Evolutionary conservation across 2,113 vertebrate species (phyloP), one percentile per base, ranked within the genome.

Genomic region (Neofelis nebulosa): DNA sequence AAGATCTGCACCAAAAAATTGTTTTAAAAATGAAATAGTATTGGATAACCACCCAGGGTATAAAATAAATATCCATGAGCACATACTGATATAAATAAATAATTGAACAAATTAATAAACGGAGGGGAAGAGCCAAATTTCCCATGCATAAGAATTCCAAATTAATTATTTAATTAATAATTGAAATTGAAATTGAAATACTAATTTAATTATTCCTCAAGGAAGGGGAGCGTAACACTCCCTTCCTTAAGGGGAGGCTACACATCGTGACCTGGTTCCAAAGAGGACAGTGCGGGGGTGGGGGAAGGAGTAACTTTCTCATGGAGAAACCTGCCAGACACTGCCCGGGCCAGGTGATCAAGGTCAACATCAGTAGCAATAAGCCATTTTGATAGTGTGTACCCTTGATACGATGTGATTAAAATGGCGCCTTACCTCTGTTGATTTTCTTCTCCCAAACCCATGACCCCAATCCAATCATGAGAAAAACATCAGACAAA

Each of bases 141-240:
- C 31, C 21, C n/a, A 87, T 5, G 25, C 4, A 61, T 61, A 69
- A 91, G 27, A 78, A 68, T 69, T 87, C 4, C 6, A 45, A 57
- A 68, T 29, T 31, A 41, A 73, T 63, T 45, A 45, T 45, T 45
- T 45, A 45, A 45, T 45, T 45, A 45, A 45, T 9, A 45, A 9
- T 45, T 45, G 45, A 45, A 45, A 45, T 45, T 45, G 45, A 45
- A 45, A 45, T 45, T 45, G 45, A 45, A 45, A 45, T 45, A 45
- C 45, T 45, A 45, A 45, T 2, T 45, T 45, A 45, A 45, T 45
- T 45, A 45, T 45, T 7, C 12, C 7, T 84, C 31, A 71, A 52
- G 69, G 7, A 71, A 0, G 29, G 25, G 19, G 5, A 15, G 5
- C 1, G 3, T 66, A 21, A 55, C 0, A 31, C 19, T 19, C 15